These are phyloP conservation scores for Contarinia nasturtii DNA, from an alignment of 1,140 invertebrate genomes.

Conservation along the genomic window DNA sequence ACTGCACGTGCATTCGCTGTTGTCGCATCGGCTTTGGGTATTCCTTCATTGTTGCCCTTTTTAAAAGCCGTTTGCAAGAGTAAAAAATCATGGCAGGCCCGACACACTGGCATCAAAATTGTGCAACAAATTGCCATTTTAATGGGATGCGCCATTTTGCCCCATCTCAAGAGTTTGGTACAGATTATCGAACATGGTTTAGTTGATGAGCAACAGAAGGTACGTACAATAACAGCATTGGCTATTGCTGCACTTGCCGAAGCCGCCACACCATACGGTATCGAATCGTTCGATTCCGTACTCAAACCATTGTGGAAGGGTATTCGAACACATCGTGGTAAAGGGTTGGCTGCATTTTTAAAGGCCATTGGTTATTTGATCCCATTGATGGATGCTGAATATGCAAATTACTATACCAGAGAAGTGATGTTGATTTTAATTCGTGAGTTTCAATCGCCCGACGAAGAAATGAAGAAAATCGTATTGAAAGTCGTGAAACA, in stretches of 20 bases:
- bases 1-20: slow-evolving; percentile 98
- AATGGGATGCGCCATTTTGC: slow-evolving; percentile 98
- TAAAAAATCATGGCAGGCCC: slow-evolving; percentile 99
- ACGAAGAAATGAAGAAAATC: slow-evolving; percentile 99
- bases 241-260: slow-evolving; percentile 96
- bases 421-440: slow-evolving; percentile 99
- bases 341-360: slow-evolving; percentile 95
- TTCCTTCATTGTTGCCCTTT: slow-evolving; percentile 93
- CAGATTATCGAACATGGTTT: slow-evolving; percentile 98
- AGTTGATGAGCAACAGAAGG: slow-evolving; percentile 75
- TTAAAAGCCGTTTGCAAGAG: slow-evolving; percentile 98
- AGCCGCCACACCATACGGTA: slow-evolving; percentile 97
- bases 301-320: slow-evolving; percentile 98
- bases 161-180: slow-evolving; percentile 92
- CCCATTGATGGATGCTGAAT: slow-evolving; percentile 98
- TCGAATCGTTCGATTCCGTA: slow-evolving; percentile 98
- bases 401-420: slow-evolving; percentile 97
- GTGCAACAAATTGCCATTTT: slow-evolving; percentile 99
- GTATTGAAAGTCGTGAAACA: slow-evolving; percentile 99
- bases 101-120: slow-evolving; percentile 99
- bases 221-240: slow-evolving; percentile 93
- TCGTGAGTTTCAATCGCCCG: slow-evolving; percentile 97
- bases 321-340: slow-evolving; percentile 94
- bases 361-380: slow-evolving; percentile 99
- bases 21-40: slow-evolving; percentile 95